These are phyloP conservation scores for Gerris lacustris DNA, from an alignment of 2,888 invertebrate genomes.

Conservation along the genomic window DNA sequence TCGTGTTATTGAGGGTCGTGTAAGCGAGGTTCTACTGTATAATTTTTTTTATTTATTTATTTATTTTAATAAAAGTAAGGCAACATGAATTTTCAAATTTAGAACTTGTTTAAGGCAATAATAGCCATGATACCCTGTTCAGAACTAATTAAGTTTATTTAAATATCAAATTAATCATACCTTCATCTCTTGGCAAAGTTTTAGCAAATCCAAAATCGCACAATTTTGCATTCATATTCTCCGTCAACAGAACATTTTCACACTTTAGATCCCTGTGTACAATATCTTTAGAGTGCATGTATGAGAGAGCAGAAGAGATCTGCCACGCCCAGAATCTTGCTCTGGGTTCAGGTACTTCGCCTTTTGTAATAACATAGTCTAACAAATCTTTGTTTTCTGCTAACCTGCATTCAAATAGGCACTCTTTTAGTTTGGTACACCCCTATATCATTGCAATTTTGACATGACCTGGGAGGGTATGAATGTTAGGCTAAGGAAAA, in stretches of 20 bases:
- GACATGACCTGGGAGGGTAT: too few relatives aligned
- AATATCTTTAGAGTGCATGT: constrained; percentile 1
- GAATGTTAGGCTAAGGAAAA: too few relatives aligned
- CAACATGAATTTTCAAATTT: too few relatives aligned
- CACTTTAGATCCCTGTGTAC: constrained; percentile 6
- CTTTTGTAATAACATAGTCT: constrained; percentile 1
- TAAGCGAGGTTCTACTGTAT: too few relatives aligned
- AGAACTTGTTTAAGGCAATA: too few relatives aligned
- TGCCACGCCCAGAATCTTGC: constrained; percentile 3
- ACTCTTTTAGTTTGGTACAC: neutral
- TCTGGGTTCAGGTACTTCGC: neutral
- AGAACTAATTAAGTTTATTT: too few relatives aligned
- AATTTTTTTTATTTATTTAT: too few relatives aligned
- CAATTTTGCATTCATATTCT: constrained; percentile 2
- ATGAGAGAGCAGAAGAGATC: neutral
- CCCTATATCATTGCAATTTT: neutral
- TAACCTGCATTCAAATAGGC: neutral
- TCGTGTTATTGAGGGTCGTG: too few relatives aligned
- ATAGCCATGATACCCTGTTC: too few relatives aligned
- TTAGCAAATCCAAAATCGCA: constrained; percentile 9
- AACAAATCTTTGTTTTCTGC: constrained; percentile 5
- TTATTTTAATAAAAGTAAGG: too few relatives aligned
- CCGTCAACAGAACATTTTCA: constrained; percentile 6
- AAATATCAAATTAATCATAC: neutral
- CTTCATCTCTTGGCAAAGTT: neutral